Base-by-base conservation (phyloP, 2,797 vertebrate genomes). In the Acanthis flammea region DNA sequence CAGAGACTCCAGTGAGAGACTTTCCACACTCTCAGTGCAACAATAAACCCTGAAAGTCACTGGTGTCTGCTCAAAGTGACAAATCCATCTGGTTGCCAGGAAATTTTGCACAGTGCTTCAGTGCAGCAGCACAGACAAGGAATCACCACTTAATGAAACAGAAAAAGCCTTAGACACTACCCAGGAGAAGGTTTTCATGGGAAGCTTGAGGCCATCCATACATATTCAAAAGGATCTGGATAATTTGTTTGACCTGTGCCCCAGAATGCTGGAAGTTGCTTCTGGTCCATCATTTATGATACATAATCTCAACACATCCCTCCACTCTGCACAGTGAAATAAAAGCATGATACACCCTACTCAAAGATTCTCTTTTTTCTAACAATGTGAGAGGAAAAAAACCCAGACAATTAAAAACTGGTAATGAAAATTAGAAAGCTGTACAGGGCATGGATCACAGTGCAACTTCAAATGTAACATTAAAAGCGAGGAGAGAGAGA, bases 171-270 rank as follows among this genome's bases (percentile, higher is more conserved):
- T 28, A 92, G 65, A 92, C 41, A 14, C 41, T 51, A 66, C 44
- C 68, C 8, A 75, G 28, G 41, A 88, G 48, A 55, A 77, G 30
- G 41, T 92, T 85, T 79, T 44, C 60, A 65, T 37, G 58, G 41
- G 41, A 85, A 91, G 89, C 84, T 68, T 44, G 61, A 81, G 89
- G 87, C 78, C 30, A 95, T 58, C 7, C 76, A 91, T 70, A 68
- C 68, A 80, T 94, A 94, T 91, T 94, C 84, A 96, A 78, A 90
- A 91, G 41, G 44, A 92, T 88, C 33, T n/a, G 19, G 68, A 66
- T 88, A 81, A 92, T 92, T 96, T 86, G 86, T 88, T 78, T 95
- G 91, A 91, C 85, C 94, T 76, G 28, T 90, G 70, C 47, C 73
- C 79, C 41, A 62, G 68, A 93, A 79, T 39, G 65, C 65, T 86